Conservation (phyloP, 2,113 vertebrate species). For the Gopherus flavomarginatus region DNA sequence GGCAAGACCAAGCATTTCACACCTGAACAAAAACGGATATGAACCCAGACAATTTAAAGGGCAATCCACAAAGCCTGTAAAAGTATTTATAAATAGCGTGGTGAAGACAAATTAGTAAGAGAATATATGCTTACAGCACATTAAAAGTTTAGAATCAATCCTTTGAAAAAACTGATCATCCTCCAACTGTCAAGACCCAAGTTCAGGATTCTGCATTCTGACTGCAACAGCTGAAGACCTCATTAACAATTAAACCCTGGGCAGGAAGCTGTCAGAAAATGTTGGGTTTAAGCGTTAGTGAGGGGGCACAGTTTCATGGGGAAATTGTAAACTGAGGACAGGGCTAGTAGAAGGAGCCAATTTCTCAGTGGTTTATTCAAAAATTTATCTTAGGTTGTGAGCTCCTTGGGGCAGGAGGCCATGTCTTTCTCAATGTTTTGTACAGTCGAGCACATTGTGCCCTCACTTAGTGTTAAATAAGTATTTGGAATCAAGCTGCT, state of each 20-base stretch:
- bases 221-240: background rate
- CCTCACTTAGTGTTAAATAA: fast-evolving
- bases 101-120: background rate
- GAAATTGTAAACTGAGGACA: fast-evolving
- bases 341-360: background rate
- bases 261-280: background rate
- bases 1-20: background rate
- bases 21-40: background rate
- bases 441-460: fast-evolving
- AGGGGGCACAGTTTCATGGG: background rate
- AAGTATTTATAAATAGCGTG: background rate
- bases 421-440: fast-evolving
- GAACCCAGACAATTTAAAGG: background rate
- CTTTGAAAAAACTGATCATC: background rate
- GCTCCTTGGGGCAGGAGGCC: background rate
- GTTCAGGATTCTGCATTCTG: background rate
- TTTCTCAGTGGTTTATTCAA: background rate
- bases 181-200: background rate
- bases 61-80: background rate
- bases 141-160: background rate
- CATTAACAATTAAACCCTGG: background rate
- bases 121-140: background rate
- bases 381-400: fast-evolving
- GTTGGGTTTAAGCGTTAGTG: background rate
- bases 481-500: fast-evolving